Base-by-base conservation (phyloP, 1,140 invertebrate genomes). In the Zaprionus ornatus region DNA sequence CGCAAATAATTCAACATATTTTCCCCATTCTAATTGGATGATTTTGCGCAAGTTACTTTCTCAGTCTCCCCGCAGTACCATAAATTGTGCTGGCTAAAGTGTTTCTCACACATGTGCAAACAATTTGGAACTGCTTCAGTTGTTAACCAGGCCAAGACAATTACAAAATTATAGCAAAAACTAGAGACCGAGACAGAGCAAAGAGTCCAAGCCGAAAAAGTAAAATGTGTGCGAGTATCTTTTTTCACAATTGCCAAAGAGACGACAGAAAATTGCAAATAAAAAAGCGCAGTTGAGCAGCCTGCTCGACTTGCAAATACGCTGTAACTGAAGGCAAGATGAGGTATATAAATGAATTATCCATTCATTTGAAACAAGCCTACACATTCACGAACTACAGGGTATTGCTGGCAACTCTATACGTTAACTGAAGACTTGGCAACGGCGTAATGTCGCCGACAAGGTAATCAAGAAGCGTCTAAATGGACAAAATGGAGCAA, bases 401-500 rank as follows among this genome's bases (percentile, higher is more conserved):
- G 64, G 54, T 66, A 57, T 56, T 32, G 17, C 27, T 61, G 54
- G 74, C 82, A 71, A 79, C 69, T 83, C 73, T 80, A 83, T 83
- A 79, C 35, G 69, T 72, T 78, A 69, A 68, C 55, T 57, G 32
- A 68, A 76, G 35, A 50, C 40, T 61, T 52, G 61, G 48, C 56
- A 65, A 15, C 56, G 61, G 42, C 35, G 73, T 68, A 55, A 69
- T 79, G 82, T 70, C 55, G 79, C 56, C 62, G 73, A 78, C 82
- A 75, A 85, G 82, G 82, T 81, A 85, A 85, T 85, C 82, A 85
- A 85, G 82, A 85, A 85, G 82, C 82, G 82, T 85, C 71, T 82
- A 85, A 85, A 85, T 85, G 77, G 84, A 88, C 80, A 88, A 88
- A 87, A 87, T 87, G 85, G 84, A 88, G 84, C 83, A 87, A 69